Conservation (phyloP, 1,140 invertebrate species). For the Samia ricini region DNA sequence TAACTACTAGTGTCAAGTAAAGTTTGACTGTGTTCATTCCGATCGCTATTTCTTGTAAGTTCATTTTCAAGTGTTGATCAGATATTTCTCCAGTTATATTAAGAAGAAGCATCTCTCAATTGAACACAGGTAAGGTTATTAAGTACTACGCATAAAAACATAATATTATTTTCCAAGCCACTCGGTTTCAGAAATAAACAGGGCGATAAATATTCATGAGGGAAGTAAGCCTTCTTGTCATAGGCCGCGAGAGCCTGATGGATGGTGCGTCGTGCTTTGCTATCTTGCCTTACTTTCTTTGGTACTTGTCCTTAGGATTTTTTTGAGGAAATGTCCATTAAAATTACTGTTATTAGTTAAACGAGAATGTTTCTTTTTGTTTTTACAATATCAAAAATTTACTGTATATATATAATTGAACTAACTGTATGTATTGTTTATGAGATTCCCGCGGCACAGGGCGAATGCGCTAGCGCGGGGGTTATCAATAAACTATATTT, state of each 20-base stretch:
- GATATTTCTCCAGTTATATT: conserved; percentile 18
- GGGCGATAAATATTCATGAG: conserved; percentile 70
- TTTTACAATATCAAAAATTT: neutral
- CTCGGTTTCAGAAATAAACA: conserved; percentile 54
- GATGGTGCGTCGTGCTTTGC: conserved; percentile 50
- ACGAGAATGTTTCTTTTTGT: neutral
- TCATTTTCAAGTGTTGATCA: conserved; percentile 11
- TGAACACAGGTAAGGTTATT: conserved; percentile 11
- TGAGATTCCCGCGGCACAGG: too few species aligned
- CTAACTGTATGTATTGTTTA: neutral
- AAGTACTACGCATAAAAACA: conserved; percentile 32
- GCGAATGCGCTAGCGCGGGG: too few species aligned
- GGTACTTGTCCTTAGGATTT: neutral
- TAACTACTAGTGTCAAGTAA: too few species aligned
- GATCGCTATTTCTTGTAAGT: conserved; percentile 9
- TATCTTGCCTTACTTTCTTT: conserved; percentile 41
- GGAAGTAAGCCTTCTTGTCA: conserved; percentile 69
- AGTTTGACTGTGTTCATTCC: neutral
- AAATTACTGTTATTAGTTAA: neutral
- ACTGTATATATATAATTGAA: neutral
- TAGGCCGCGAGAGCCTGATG: conserved; percentile 68
- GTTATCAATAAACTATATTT: too few species aligned
- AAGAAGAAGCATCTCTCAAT: conserved; percentile 21
- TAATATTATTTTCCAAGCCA: conserved; percentile 41
- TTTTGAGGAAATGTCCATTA: neutral